Percentiles rank a stretch among this genome's conserved stretches.
phyloP scores from a whole-genome alignment of 1,140 invertebrate genomes.

The Nymphalis io region DNA sequence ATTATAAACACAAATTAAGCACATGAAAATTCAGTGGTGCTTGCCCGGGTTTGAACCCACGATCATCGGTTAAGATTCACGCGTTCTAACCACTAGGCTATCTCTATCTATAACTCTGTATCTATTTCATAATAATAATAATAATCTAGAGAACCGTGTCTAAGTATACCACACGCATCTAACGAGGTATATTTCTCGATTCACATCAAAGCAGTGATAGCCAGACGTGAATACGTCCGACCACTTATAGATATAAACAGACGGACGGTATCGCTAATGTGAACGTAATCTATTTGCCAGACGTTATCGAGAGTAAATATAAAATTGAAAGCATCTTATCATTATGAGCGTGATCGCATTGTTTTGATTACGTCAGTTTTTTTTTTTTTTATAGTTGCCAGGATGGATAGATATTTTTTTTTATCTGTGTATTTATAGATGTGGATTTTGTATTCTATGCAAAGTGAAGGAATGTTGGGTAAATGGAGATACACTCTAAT shows the following conservation, averaged over 20 bases:
- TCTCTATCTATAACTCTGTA: no score
- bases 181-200: conserved; percentile 6
- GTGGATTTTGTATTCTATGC: neutral
- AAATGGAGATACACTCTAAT: no score
- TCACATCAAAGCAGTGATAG: conserved; percentile 46
- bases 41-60: no score
- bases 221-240: conserved; percentile 43
- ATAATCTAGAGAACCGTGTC: no score
- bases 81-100: no score
- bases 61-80: no score
- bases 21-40: no score
- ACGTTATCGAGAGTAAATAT: conserved; percentile 57
- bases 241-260: conserved; percentile 40
- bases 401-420: neutral
- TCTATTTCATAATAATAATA: no score
- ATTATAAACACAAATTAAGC: no score
- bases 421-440: neutral
- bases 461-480: no score
- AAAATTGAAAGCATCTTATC: conserved; percentile 64
- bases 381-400: neutral
- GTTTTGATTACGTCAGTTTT: conserved; percentile 39
- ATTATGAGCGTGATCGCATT: conserved; percentile 44
- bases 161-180: conserved; percentile 18
- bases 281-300: conserved; percentile 57
- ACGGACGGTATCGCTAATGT: conserved; percentile 56